Percentiles rank a stretch among this genome's conserved stretches.
phyloP scores from a whole-genome alignment of 2,888 invertebrate genomes.

The Tolmerus cingulatus region DNA sequence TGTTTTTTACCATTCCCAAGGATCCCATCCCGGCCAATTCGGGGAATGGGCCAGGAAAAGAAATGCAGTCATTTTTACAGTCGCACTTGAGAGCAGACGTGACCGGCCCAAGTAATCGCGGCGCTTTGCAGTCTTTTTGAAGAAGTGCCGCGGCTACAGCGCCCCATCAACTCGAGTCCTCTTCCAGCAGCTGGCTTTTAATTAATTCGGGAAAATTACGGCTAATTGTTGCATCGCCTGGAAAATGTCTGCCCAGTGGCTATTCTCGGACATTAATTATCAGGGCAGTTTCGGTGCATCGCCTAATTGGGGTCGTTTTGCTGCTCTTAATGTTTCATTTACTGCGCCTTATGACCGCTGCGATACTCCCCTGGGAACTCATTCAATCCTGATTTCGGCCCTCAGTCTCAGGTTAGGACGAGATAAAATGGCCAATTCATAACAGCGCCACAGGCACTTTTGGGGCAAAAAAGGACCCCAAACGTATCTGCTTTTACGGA shows the following conservation, averaged over 20 bases:
- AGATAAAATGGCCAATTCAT: no score
- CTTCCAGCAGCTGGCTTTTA: neutral
- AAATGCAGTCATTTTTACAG: neutral
- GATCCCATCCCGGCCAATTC: no score
- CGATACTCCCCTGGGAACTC: neutral
- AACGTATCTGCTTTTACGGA: no score
- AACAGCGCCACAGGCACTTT: no score
- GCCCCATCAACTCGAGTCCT: neutral
- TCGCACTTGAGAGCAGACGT: conserved; percentile 6
- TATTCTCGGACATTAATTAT: neutral
- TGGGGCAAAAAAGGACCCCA: no score
- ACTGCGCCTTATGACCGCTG: neutral
- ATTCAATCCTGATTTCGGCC: neutral
- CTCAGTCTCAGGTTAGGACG: neutral
- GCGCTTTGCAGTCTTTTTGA: neutral
- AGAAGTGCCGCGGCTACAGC: neutral
- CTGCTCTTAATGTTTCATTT: neutral
- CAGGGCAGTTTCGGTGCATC: neutral
- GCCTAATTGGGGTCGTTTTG: neutral
- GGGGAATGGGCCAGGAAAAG: neutral
- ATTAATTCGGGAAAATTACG: neutral
- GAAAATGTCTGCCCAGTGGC: neutral
- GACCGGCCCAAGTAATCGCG: neutral
- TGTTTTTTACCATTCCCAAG: neutral
- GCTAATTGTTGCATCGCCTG: neutral